phyloP scores from a whole-genome alignment of 2,797 vertebrate species.

The Acridotheres tristis region DNA sequence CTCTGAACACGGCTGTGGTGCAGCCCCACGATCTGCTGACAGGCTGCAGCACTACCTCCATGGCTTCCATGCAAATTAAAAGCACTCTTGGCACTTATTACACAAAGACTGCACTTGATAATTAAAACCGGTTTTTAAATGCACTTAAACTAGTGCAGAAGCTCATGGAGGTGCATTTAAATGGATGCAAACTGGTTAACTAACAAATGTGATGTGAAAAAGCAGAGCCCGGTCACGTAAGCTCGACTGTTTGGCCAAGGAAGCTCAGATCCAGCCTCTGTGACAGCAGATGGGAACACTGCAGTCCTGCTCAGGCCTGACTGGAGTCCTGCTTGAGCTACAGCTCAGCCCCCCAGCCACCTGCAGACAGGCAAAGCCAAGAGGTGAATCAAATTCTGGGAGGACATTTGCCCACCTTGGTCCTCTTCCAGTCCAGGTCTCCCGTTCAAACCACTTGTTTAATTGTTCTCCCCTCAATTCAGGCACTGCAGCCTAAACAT shows the following conservation, averaged over 20 bases:
- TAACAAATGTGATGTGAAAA: background rate
- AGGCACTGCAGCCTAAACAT: background rate
- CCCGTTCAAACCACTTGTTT: background rate
- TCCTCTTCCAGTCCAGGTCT: background rate
- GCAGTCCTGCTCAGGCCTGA: background rate
- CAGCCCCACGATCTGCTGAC: background rate
- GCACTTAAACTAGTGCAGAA: background rate
- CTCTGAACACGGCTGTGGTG: background rate
- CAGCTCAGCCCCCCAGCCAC: background rate
- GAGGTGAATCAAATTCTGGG: background rate
- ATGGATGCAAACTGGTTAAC: background rate
- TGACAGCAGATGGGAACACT: background rate
- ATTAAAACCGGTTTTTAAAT: constrained; percentile 40
- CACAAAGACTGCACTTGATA: constrained; percentile 22
- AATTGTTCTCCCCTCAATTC: background rate
- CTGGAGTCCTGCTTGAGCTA: background rate
- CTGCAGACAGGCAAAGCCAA: background rate
- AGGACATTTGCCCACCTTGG: background rate
- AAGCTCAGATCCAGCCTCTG: background rate
- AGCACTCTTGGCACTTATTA: constrained; percentile 1
- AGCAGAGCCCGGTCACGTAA: background rate
- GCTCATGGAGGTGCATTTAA: background rate
- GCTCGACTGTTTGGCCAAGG: accelerated
- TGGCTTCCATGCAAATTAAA: background rate
- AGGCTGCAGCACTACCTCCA: background rate